These are phyloP conservation scores for Sebastolobus altivelis DNA, from an alignment of 2,797 vertebrate species.

Conservation along the genomic window DNA sequence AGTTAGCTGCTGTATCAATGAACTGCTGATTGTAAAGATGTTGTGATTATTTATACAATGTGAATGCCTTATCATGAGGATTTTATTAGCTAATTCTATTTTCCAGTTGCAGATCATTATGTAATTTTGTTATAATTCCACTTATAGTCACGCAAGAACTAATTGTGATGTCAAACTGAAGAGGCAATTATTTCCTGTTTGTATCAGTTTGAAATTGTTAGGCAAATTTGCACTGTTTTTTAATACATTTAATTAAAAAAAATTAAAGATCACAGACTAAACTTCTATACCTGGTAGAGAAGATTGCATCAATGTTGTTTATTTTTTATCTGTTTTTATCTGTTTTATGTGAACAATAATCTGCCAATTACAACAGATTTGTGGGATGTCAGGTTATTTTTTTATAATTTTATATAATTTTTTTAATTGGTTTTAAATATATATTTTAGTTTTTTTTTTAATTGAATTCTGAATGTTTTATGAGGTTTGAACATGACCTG, in stretches of 20 bases:
- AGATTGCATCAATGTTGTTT: background rate
- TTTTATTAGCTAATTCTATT: constrained; percentile 12
- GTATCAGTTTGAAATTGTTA: constrained; percentile 2
- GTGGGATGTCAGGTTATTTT: background rate
- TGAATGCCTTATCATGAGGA: background rate
- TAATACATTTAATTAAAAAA: background rate
- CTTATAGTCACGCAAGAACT: background rate
- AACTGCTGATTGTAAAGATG: constrained; percentile 21
- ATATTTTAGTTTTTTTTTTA: background rate
- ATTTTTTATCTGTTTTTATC: background rate
- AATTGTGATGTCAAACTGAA: constrained; percentile 15
- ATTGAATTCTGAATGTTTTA: constrained; percentile 12
- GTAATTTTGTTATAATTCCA: background rate
- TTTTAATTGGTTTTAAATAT: background rate
- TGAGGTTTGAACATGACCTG: constrained; percentile 22
- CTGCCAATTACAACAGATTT: background rate
- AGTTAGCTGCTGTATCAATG: constrained; percentile 61
- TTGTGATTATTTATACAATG: constrained; percentile 15
- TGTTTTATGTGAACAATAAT: background rate
- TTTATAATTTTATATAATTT: background rate
- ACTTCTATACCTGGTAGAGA: background rate
- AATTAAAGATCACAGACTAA: background rate
- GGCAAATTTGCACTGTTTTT: background rate
- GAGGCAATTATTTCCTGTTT: background rate
- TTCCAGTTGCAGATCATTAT: constrained; percentile 13